phyloP scores from a whole-genome alignment of 2,888 invertebrate genomes.

The Aphrophora alni region DNA sequence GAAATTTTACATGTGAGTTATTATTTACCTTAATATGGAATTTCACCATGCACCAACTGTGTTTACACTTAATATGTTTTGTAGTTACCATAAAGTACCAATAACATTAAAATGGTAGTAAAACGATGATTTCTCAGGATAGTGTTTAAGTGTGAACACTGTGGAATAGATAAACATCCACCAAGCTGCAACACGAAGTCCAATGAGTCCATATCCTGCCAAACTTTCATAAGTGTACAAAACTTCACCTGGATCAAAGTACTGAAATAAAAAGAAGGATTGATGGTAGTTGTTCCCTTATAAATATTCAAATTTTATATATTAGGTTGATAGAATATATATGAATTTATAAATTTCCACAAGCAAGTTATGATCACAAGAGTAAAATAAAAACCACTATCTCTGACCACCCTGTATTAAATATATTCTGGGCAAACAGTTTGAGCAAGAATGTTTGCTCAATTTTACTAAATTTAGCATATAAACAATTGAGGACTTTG shows the following conservation, averaged over 20 bases:
- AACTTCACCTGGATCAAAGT: constrained; percentile 91
- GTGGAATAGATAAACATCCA: constrained; percentile 74
- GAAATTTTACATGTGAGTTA: too few relatives aligned
- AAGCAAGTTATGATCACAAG: too few relatives aligned
- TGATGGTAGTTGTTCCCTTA: neutral
- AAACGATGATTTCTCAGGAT: constrained; percentile 82
- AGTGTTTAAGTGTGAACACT: constrained; percentile 80
- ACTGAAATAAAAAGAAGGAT: constrained; percentile 61
- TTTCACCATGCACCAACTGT: too few relatives aligned
- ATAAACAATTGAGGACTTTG: too few relatives aligned
- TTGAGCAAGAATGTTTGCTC: too few relatives aligned
- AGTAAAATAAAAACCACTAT: too few relatives aligned
- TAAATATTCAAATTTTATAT: constrained; percentile 6
- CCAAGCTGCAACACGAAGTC: constrained; percentile 80
- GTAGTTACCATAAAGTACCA: constrained; percentile 77
- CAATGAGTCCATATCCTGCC: constrained; percentile 83
- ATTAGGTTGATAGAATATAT: constrained; percentile 16
- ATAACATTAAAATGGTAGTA: constrained; percentile 83
- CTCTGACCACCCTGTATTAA: too few relatives aligned
- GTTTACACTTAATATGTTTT: too few relatives aligned
- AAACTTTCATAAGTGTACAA: constrained; percentile 90
- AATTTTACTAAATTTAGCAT: too few relatives aligned
- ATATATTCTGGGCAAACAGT: too few relatives aligned
- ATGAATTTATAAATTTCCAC: constrained; percentile 22
- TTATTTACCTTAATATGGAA: too few relatives aligned